A percentile compares a stretch with the other conserved stretches of the same genome.
Conservation (phyloP, 2,888 invertebrate species). For the Choristoneura rosaceana region DNA sequence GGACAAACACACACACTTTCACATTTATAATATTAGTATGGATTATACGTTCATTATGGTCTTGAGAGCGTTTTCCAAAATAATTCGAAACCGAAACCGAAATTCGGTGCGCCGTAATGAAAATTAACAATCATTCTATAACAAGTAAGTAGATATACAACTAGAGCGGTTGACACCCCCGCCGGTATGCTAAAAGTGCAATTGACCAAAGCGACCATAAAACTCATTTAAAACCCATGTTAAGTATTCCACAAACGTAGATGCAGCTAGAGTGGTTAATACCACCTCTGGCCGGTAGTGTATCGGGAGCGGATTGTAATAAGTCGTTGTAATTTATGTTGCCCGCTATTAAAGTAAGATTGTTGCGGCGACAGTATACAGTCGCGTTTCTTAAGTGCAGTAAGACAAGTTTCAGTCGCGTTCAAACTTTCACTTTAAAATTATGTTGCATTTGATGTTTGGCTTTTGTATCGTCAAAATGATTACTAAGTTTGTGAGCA, state of each 20-base stretch:
- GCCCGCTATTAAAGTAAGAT: constrained; percentile 84
- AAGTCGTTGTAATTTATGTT: constrained; percentile 83
- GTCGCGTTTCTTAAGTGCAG: constrained; percentile 38
- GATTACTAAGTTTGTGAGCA: no score
- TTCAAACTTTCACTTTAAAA: not conserved
- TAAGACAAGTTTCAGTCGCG: constrained; percentile 2
- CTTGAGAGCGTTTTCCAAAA: no score
- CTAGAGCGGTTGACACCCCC: not conserved
- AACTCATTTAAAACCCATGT: constrained; percentile 14
- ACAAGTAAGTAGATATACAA: not conserved
- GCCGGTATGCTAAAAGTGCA: not conserved
- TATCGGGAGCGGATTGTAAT: constrained; percentile 82
- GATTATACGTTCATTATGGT: no score
- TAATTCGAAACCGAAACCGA: no score
- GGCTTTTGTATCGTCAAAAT: no score
- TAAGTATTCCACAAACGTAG: constrained; percentile 21
- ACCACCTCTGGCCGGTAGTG: constrained; percentile 63
- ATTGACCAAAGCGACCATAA: not conserved
- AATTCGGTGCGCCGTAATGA: not conserved
- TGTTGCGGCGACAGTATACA: constrained; percentile 63
- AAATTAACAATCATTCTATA: not conserved
- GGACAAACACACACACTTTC: no score
- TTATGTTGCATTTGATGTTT: no score
- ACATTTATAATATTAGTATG: no score
- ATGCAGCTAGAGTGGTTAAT: constrained; percentile 50